Evolutionary conservation across 2,113 vertebrate species (phyloP).

Genomic region (Entomyzon cyanotis): DNA sequence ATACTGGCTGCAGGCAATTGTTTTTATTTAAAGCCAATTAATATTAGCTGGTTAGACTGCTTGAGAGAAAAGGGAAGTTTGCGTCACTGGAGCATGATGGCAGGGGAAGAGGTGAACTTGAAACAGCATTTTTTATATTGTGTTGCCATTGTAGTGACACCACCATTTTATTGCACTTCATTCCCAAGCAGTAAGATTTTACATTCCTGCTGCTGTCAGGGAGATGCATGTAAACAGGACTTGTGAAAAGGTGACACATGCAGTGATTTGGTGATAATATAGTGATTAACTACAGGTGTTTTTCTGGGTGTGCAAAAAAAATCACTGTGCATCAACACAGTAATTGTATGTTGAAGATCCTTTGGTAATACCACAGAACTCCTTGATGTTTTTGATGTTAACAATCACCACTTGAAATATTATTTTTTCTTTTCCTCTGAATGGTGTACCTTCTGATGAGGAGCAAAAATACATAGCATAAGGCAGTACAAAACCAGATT

Average conservation of each 20-base stretch:
- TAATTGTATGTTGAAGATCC: background rate
- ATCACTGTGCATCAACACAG: accelerated
- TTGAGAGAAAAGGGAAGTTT: background rate
- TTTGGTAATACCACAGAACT: background rate
- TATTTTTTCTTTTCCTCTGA: background rate
- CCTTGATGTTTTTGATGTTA: background rate
- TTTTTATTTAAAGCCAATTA: background rate
- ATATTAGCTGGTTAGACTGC: background rate
- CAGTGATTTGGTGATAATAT: background rate
- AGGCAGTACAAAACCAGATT: background rate
- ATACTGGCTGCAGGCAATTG: background rate
- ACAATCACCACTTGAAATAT: background rate
- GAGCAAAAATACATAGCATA: background rate
- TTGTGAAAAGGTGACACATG: background rate
- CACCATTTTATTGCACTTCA: background rate
- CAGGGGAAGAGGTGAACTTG: background rate
- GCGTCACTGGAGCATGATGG: background rate
- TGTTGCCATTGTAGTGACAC: background rate
- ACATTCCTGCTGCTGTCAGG: background rate
- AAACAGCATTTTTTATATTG: background rate
- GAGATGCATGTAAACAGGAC: background rate
- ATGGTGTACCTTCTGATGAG: background rate
- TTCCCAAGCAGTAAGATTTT: background rate
- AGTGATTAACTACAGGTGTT: background rate
- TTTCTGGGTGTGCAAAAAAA: background rate